Evolutionary conservation across 2,113 vertebrate species (phyloP).

Genomic region (Ammodytes dubius): DNA sequence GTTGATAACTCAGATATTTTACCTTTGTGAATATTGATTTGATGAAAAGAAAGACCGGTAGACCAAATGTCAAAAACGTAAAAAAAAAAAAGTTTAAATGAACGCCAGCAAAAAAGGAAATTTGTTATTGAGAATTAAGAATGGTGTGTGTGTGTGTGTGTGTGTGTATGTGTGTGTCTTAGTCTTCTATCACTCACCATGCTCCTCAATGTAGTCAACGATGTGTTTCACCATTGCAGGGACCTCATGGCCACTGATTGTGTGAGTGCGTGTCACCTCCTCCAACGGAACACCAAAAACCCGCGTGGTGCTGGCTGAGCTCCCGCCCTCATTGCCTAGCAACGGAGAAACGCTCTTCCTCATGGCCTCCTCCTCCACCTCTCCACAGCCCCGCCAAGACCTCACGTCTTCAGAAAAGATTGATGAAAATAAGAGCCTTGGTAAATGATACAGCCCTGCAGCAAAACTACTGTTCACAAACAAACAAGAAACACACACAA

Average conservation of each 20-base stretch:
- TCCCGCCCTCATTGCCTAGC: constrained; percentile 93
- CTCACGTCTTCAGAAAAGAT: constrained; percentile 84
- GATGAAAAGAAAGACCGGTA: neutral
- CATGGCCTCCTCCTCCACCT: constrained; percentile 97
- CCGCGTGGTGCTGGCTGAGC: constrained; percentile 87
- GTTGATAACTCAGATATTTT: neutral
- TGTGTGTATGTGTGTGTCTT: neutral
- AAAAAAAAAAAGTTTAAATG: too few relatives aligned
- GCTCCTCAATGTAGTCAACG: constrained; percentile 98
- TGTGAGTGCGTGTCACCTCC: constrained; percentile 94
- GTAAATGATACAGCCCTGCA: neutral
- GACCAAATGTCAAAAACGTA: neutral
- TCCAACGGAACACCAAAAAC: constrained; percentile 98
- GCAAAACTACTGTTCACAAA: constrained; percentile 3
- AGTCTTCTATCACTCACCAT: constrained; percentile 86
- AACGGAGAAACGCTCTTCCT: constrained; percentile 98
- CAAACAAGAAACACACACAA: neutral
- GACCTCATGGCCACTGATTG: constrained; percentile 89
- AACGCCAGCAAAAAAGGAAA: neutral
- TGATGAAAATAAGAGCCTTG: neutral
- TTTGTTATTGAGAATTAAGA: neutral
- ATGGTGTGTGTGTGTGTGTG: neutral
- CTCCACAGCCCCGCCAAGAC: constrained; percentile 95
- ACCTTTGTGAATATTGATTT: neutral
- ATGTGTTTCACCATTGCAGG: constrained; percentile 96